Evolutionary conservation across 2,113 vertebrate genomes (phyloP).

Genomic region (Calidris pygmaea): DNA sequence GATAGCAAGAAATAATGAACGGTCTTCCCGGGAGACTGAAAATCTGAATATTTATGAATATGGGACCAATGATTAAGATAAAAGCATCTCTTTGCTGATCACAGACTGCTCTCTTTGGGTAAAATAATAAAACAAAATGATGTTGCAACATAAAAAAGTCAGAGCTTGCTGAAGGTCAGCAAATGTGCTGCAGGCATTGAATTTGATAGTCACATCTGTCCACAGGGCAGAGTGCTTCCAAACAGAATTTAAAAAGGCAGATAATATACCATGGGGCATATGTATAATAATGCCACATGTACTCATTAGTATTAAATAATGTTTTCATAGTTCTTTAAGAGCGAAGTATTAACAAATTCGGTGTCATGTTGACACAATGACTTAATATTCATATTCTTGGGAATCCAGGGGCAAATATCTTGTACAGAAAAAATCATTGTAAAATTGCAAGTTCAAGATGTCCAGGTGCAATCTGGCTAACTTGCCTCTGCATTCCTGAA

Average conservation of each 20-base stretch:
- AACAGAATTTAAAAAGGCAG: background rate
- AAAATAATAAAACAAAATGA: conserved; percentile 59
- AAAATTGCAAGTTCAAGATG: background rate
- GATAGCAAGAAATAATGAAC: background rate
- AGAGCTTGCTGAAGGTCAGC: conserved; percentile 47
- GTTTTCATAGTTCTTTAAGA: background rate
- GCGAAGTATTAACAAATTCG: background rate
- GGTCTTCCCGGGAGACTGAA: background rate
- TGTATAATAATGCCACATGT: background rate
- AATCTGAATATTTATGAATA: conserved; percentile 52
- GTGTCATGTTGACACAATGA: background rate
- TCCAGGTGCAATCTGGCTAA: background rate
- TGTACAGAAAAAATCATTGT: background rate
- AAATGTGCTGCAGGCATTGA: conserved; percentile 17
- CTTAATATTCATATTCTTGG: background rate
- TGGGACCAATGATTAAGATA: conserved; percentile 37
- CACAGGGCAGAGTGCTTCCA: background rate
- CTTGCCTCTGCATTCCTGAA: background rate
- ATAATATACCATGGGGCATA: background rate
- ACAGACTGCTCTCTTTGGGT: background rate
- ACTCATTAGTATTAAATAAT: background rate
- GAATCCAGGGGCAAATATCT: background rate
- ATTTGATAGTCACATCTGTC: conserved; percentile 32
- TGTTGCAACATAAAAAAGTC: conserved; percentile 3
- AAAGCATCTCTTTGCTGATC: conserved; percentile 39